Evolutionary conservation across 1,140 invertebrate species (phyloP).

Genomic region (Procambarus virginalis): DNA sequence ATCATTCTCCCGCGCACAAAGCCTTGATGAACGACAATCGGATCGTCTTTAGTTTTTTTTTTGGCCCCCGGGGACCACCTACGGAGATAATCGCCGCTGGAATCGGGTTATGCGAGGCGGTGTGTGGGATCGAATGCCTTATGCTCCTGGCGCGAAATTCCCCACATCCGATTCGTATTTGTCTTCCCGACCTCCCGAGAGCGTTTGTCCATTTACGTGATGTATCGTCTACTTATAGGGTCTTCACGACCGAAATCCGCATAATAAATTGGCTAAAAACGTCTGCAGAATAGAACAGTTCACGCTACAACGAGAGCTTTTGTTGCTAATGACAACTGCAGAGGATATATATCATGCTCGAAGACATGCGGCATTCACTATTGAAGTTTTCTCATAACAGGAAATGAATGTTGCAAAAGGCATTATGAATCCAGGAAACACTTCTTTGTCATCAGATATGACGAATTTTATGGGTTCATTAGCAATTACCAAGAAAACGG

Average conservation of each 20-base stretch:
- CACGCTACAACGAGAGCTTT: too few relatives aligned
- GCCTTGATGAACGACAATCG: not conserved
- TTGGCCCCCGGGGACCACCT: not conserved
- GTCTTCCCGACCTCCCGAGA: constrained; percentile 1
- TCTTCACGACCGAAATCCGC: not conserved
- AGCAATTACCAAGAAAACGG: too few relatives aligned
- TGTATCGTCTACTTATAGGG: not conserved
- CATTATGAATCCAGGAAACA: too few relatives aligned
- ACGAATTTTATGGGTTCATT: too few relatives aligned
- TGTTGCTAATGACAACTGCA: too few relatives aligned
- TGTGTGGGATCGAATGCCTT: not conserved
- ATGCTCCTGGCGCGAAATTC: not conserved
- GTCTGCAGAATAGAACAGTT: too few relatives aligned
- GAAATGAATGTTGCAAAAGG: too few relatives aligned
- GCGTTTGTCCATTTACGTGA: not conserved
- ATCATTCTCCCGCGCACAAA: not conserved
- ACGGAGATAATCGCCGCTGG: not conserved
- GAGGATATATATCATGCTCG: too few relatives aligned
- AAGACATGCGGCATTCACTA: too few relatives aligned
- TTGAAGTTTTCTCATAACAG: too few relatives aligned
- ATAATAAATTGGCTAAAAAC: not conserved
- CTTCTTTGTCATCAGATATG: too few relatives aligned
- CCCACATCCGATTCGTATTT: constrained; percentile 32
- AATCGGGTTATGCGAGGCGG: not conserved
- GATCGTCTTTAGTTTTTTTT: not conserved